A percentile compares a stretch with the other conserved stretches of the same genome.
These are phyloP conservation scores for Danionella dracula DNA, from an alignment of 2,797 vertebrate species.

Conservation along the genomic window DNA sequence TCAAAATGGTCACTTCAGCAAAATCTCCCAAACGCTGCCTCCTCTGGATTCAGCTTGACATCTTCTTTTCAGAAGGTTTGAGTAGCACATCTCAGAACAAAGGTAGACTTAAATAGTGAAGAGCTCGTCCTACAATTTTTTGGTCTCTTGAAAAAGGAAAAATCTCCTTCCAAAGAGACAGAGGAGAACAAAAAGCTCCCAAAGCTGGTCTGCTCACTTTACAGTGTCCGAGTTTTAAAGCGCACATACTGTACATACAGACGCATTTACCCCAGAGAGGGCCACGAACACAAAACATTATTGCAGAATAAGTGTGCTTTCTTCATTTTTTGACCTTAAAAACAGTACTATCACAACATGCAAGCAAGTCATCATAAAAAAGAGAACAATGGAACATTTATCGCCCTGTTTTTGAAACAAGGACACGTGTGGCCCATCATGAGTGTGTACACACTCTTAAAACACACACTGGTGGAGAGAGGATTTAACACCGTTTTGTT, in stretches of 20 bases:
- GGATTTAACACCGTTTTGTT: slow-evolving; percentile 60
- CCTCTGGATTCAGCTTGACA: slow-evolving; percentile 30
- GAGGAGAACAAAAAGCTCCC: not conserved
- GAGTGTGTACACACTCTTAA: slow-evolving; percentile 62
- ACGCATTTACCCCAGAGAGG: slow-evolving; percentile 54
- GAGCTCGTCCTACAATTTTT: slow-evolving; percentile 40
- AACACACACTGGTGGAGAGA: slow-evolving; percentile 53
- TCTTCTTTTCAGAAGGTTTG: slow-evolving; percentile 43
- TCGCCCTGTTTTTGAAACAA: slow-evolving; percentile 50
- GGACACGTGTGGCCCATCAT: slow-evolving; percentile 52
- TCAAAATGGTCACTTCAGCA: slow-evolving; percentile 49
- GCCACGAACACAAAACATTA: slow-evolving; percentile 75
- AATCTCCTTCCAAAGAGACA: slow-evolving; percentile 29
- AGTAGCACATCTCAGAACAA: slow-evolving; percentile 45
- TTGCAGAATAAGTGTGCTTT: slow-evolving; percentile 84
- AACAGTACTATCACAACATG: slow-evolving; percentile 62
- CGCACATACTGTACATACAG: slow-evolving; percentile 46
- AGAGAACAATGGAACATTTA: slow-evolving; percentile 56
- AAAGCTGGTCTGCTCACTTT: slow-evolving; percentile 37
- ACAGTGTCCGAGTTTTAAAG: slow-evolving; percentile 34
- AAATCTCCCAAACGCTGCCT: slow-evolving; percentile 52
- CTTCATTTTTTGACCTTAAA: slow-evolving; percentile 58
- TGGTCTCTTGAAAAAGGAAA: slow-evolving; percentile 23
- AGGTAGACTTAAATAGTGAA: slow-evolving; percentile 48
- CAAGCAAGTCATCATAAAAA: slow-evolving; percentile 57